Percentiles rank a stretch among this genome's conserved stretches.
Conservation (phyloP, 2,797 vertebrate species). For the Pseudochirops cupreus region DNA sequence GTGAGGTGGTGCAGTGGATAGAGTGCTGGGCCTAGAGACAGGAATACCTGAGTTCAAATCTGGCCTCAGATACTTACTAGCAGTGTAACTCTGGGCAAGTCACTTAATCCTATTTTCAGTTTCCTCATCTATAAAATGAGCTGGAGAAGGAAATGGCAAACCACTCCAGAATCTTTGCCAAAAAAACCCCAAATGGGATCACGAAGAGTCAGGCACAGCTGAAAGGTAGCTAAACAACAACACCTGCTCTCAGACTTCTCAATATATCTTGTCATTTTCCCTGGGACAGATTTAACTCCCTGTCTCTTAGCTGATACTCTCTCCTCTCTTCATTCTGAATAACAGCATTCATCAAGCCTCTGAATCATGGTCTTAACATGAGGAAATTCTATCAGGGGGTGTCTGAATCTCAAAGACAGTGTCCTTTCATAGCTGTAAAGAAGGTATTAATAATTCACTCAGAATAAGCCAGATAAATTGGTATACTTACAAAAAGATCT, state of each 20-base stretch:
- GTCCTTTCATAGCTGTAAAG: slow-evolving; percentile 64
- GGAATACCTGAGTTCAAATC: neutral
- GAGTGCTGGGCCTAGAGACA: neutral
- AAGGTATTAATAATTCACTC: slow-evolving; percentile 38
- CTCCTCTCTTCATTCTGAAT: slow-evolving; percentile 25
- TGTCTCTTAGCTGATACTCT: neutral
- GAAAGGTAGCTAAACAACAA: neutral
- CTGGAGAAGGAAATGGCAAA: neutral
- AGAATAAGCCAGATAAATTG: slow-evolving; percentile 77
- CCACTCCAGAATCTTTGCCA: neutral
- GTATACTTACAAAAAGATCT: slow-evolving; percentile 61
- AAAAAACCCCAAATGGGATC: neutral
- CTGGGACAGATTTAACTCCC: neutral
- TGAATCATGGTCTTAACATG: slow-evolving; percentile 40
- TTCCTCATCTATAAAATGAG: neutral
- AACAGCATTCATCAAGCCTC: slow-evolving; percentile 16
- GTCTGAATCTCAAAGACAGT: slow-evolving; percentile 61
- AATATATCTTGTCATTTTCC: neutral
- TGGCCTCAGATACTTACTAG: neutral
- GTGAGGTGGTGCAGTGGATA: neutral
- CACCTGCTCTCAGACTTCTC: slow-evolving; percentile 16
- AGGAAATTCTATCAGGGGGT: slow-evolving; percentile 49
- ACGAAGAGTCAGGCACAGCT: neutral
- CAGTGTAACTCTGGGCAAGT: neutral
- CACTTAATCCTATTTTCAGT: neutral